These are phyloP conservation scores for Drosophila rufa DNA, from an alignment of 1,140 invertebrate genomes.

Conservation along the genomic window DNA sequence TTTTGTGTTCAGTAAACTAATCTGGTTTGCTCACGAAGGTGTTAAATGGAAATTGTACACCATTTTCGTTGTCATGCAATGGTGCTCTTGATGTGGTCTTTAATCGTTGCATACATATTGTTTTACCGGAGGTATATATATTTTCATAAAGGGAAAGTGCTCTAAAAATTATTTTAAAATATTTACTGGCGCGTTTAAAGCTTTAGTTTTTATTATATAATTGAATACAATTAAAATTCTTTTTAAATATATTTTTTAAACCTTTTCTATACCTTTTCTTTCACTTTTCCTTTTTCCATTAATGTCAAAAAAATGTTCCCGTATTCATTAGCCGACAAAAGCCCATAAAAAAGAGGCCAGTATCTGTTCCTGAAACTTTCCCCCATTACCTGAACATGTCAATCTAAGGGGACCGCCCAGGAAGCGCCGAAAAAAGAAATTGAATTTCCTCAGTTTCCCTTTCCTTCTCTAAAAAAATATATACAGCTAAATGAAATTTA, in stretches of 20 bases:
- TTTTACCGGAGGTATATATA: slow-evolving; percentile 3
- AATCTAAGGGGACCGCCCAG: slow-evolving; percentile 36
- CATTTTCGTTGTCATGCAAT: slow-evolving; percentile 33
- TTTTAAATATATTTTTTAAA: neutral
- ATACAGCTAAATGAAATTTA: slow-evolving; percentile 69
- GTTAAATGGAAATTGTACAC: slow-evolving; percentile 45
- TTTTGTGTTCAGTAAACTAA: neutral
- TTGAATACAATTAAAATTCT: too few relatives aligned
- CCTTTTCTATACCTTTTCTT: neutral
- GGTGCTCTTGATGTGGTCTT: slow-evolving; percentile 1
- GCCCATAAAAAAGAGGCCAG: slow-evolving; percentile 22
- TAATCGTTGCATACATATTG: slow-evolving; percentile 13
- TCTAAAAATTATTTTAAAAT: neutral
- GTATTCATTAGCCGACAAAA: slow-evolving; percentile 59
- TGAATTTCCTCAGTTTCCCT: slow-evolving; percentile 31
- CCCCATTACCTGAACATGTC: slow-evolving; percentile 35
- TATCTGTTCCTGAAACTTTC: slow-evolving; percentile 42
- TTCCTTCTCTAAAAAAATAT: slow-evolving; percentile 13
- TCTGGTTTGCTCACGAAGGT: slow-evolving; percentile 33
- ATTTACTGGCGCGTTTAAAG: neutral
- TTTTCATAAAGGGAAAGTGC: slow-evolving; percentile 25
- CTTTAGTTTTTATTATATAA: neutral
- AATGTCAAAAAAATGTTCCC: slow-evolving; percentile 9
- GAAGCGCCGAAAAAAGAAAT: slow-evolving; percentile 26
- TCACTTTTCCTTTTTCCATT: neutral